phyloP scores from a whole-genome alignment of 2,888 invertebrate species.

The Cheilosia soror region DNA sequence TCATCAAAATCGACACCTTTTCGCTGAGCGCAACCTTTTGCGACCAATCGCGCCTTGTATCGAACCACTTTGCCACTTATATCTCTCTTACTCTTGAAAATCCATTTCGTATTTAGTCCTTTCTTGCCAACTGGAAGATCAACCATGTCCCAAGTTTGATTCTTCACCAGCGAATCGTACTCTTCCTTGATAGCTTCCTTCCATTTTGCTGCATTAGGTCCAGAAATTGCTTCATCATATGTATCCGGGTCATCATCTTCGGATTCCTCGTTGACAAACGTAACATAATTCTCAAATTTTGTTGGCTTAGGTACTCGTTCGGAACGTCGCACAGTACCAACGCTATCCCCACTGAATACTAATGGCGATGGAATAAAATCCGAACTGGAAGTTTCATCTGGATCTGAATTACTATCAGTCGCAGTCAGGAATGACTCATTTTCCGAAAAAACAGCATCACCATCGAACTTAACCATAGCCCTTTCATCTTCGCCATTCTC shows the following conservation, averaged over 20 bases:
- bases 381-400: not conserved
- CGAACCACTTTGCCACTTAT: not conserved
- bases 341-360: not conserved
- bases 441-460: not conserved
- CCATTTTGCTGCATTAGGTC: conserved; percentile 3
- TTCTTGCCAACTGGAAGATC: not conserved
- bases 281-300: not conserved
- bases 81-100: not conserved
- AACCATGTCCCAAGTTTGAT: conserved; percentile 1
- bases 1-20: conserved; percentile 1
- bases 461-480: not conserved
- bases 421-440: not conserved
- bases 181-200: conserved; percentile 12
- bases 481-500: not conserved
- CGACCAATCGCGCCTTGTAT: conserved; percentile 5
- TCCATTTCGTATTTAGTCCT: conserved; percentile 1
- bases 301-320: conserved; percentile 2
- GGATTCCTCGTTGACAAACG: not conserved
- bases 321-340: conserved; percentile 8
- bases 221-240: conserved; percentile 4
- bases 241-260: not conserved
- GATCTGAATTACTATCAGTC: not conserved
- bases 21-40: conserved; percentile 14
- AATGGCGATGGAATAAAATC: not conserved
- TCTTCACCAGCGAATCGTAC: conserved; percentile 23